Evolutionary conservation across 2,113 vertebrate species (phyloP).

Genomic region (Bos javanicus): DNA sequence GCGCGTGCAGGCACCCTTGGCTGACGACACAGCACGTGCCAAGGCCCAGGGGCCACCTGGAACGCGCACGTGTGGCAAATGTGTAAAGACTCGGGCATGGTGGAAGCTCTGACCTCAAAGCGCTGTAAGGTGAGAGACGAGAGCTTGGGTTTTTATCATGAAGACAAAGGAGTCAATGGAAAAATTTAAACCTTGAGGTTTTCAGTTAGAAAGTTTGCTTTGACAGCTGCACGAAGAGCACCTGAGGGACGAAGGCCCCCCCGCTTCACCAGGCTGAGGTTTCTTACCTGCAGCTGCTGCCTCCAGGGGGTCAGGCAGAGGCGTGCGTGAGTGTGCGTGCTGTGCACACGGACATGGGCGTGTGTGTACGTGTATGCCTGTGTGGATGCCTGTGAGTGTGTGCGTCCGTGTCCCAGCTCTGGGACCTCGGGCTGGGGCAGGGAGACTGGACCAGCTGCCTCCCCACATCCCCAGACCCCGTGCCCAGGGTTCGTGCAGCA

Average conservation of each 20-base stretch:
- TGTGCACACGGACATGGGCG: background rate
- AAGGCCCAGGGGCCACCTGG: background rate
- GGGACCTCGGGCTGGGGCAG: background rate
- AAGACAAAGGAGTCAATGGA: background rate
- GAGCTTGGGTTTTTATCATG: background rate
- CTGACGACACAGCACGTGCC: background rate
- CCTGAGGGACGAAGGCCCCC: rapidly evolving
- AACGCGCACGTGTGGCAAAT: rapidly evolving
- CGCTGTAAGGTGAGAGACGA: rapidly evolving
- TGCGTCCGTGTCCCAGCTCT: background rate
- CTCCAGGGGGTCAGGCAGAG: background rate
- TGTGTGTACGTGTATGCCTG: background rate
- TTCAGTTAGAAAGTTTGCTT: background rate
- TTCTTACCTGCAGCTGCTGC: too few species aligned
- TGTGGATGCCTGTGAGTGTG: background rate
- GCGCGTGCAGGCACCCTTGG: rapidly evolving
- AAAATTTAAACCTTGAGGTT: background rate
- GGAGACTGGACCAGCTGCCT: background rate
- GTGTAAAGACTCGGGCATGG: rapidly evolving
- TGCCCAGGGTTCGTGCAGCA: rapidly evolving
- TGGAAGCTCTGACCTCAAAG: background rate
- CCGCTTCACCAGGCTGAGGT: rapidly evolving
- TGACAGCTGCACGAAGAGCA: background rate
- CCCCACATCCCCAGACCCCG: rapidly evolving
- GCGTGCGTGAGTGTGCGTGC: rapidly evolving